These are phyloP conservation scores for Heliothis virescens DNA, from an alignment of 1,140 invertebrate genomes.

Conservation along the genomic window DNA sequence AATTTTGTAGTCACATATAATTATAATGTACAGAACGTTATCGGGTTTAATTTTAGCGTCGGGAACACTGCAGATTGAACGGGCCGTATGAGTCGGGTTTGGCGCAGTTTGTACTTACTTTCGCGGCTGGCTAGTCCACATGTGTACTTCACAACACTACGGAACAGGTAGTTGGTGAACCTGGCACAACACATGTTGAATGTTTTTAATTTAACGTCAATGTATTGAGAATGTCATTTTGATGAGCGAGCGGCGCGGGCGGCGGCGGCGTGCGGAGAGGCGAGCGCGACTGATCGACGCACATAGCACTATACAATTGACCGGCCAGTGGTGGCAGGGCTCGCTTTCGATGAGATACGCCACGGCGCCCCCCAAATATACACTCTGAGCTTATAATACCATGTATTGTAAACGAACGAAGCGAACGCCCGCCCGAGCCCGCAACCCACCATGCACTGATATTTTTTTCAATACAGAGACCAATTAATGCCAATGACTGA, in stretches of 20 bases:
- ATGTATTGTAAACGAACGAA: conserved; percentile 54
- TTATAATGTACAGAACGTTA: conserved; percentile 47
- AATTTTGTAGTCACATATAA: conserved; percentile 46
- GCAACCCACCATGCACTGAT: conserved; percentile 70
- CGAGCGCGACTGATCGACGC: conserved; percentile 73
- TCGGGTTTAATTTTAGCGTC: conserved; percentile 54
- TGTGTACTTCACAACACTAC: conserved; percentile 82
- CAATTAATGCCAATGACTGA: conserved; percentile 79
- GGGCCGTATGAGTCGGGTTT: background rate
- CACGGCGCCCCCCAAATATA: conserved; percentile 59
- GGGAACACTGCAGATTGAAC: conserved; percentile 41
- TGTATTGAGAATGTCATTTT: conserved; percentile 75
- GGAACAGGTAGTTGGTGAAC: conserved; percentile 78
- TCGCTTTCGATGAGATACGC: conserved; percentile 42
- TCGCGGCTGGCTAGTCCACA: conserved; percentile 79
- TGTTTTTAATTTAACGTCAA: conserved; percentile 66
- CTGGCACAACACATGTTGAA: conserved; percentile 80
- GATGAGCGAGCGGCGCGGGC: conserved; percentile 65
- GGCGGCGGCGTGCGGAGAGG: conserved; percentile 57
- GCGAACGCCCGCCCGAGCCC: conserved; percentile 61
- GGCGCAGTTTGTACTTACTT: conserved; percentile 72
- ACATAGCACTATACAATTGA: conserved; percentile 77
- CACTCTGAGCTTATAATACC: conserved; percentile 67
- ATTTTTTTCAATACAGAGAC: conserved; percentile 69
- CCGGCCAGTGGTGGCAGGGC: conserved; percentile 54